Percentiles rank a stretch among this genome's conserved stretches.
These are phyloP conservation scores for Prietella phreatophila DNA, from an alignment of 2,113 vertebrate species.

Conservation along the genomic window DNA sequence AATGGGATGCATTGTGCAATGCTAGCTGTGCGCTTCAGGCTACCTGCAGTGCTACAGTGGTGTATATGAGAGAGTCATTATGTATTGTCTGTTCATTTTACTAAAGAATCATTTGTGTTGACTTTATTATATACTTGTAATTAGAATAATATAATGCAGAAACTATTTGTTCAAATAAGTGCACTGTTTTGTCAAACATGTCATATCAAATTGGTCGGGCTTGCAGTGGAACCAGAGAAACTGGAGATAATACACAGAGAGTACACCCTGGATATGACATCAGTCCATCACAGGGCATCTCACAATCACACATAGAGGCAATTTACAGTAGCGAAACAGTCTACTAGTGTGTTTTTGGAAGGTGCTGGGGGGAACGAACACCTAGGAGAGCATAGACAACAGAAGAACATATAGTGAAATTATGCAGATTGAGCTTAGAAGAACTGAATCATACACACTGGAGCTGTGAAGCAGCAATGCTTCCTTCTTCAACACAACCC, in stretches of 20 bases:
- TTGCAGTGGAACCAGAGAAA: too few relatives aligned
- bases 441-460: background rate
- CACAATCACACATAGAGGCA: background rate
- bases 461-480: background rate
- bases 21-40: background rate
- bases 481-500: background rate
- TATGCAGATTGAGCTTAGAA: background rate
- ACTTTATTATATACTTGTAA: background rate
- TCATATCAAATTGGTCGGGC: background rate
- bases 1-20: conserved; percentile 18
- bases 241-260: background rate
- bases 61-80: background rate
- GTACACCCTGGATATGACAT: background rate
- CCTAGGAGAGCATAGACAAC: background rate
- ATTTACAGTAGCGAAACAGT: background rate
- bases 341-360: background rate
- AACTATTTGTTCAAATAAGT: background rate
- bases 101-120: background rate
- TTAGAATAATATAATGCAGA: background rate
- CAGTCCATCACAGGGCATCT: background rate
- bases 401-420: background rate
- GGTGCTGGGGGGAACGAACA: background rate
- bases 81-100: background rate
- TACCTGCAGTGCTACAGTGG: background rate
- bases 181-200: background rate